Base-by-base conservation (phyloP, 2,113 vertebrate species). In the Talpa occidentalis region DNA sequence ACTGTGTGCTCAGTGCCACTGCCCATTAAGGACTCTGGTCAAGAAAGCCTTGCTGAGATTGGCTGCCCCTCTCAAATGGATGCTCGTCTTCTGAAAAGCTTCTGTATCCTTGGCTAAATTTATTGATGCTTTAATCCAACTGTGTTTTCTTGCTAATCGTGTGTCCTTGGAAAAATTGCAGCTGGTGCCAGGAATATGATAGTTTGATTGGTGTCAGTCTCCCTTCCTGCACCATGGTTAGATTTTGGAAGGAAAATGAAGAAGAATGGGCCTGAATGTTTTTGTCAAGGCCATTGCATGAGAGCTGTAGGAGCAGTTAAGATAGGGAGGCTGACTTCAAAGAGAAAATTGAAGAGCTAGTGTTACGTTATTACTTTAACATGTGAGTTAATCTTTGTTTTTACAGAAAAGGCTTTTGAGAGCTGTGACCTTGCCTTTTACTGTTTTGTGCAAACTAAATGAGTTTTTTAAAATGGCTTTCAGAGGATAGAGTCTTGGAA, bases 401-500 rank as follows among this genome's bases (percentile, higher is more conserved):
- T 87, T 67, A 54, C 26, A 90, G 52, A 84, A 94, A 67, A 82
- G n/a, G 74, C 59, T 81, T 85, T 87, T 92, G 91, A 91, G 89
- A 94, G 30, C 60, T 44, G 40, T 47, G 87, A 95, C 92, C 87
- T 96, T 97, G 86, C 54, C 44, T 96, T 93, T 95, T 42, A 72
- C 44, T 83, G 10, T 89, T 90, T 74, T 80, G 14, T 52, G n/a
- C 17, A 80, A 94, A 59, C 69, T 73, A 91, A 95, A 91, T 96
- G 90, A 93, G 49, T 11, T 93, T 89, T 96, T 84, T 6, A 54
- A 93, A 96, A 96, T 96, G 92, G 40, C 76, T 93, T 96, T 80
- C 54, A 82, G 64, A 89, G 64, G 16, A 40, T 30, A 72, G 76
- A 56, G 8, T 79, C 52, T 47, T 79, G 80, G 79, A 93, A 95